A percentile compares a stretch with the other conserved stretches of the same genome.
These are phyloP conservation scores for Mus pahari DNA, from an alignment of 2,113 vertebrate species.

Conservation along the genomic window DNA sequence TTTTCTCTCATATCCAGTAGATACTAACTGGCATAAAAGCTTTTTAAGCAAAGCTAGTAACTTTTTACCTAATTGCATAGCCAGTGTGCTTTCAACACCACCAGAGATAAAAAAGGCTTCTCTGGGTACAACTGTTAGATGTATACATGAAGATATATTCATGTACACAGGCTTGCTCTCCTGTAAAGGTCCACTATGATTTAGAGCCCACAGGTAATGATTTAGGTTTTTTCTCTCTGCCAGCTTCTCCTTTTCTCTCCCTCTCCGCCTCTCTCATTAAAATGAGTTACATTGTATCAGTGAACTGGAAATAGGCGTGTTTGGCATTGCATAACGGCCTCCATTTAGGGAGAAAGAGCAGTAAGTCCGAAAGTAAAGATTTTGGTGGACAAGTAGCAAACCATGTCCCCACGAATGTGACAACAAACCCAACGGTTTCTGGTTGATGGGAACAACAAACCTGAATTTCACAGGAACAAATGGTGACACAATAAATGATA, in stretches of 20 bases:
- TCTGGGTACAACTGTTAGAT: conserved; percentile 34
- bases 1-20: conserved; percentile 35
- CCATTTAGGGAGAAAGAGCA: neutral
- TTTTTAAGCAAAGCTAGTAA: conserved; percentile 61
- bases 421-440: conserved; percentile 28
- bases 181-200: conserved; percentile 23
- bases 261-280: neutral
- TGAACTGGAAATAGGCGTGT: conserved; percentile 25
- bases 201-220: conserved; percentile 28
- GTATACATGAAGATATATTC: conserved; percentile 1
- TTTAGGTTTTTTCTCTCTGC: neutral
- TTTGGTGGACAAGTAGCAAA: neutral
- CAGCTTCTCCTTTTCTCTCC: neutral
- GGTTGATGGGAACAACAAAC: neutral
- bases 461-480: conserved; percentile 43
- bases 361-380: conserved; percentile 15
- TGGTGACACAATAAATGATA: conserved; percentile 15
- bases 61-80: conserved; percentile 47
- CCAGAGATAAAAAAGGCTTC: neutral
- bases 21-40: conserved; percentile 26
- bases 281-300: conserved; percentile 35
- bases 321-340: conserved; percentile 19
- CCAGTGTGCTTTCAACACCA: conserved; percentile 54
- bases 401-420: neutral
- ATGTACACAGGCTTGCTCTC: conserved; percentile 37